Evolutionary conservation across 2,797 vertebrate genomes (phyloP).

Genomic region (Emydoidea blandingii): DNA sequence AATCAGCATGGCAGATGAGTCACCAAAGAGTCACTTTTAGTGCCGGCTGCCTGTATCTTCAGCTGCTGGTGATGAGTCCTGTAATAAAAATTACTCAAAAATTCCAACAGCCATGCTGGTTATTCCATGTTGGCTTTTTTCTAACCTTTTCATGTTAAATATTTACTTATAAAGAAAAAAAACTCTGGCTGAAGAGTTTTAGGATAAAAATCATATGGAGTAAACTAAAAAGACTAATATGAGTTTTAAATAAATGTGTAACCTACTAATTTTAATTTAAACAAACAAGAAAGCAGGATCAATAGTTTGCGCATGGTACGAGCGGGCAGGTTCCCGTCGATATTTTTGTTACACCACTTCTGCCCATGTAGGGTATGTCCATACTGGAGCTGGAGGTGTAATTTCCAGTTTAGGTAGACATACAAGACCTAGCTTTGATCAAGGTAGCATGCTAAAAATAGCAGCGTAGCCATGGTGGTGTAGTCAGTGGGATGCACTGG

Average conservation of each 20-base stretch:
- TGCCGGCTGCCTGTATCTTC: neutral
- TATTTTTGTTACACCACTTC: neutral
- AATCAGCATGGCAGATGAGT: neutral
- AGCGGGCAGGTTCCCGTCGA: neutral
- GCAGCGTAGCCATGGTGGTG: too few species aligned
- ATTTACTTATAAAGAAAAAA: neutral
- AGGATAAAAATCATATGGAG: neutral
- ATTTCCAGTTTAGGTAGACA: too few species aligned
- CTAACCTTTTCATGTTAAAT: neutral
- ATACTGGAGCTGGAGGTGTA: too few species aligned
- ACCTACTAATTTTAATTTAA: neutral
- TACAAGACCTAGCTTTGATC: too few species aligned
- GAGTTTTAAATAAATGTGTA: accelerated
- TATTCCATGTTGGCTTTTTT: neutral
- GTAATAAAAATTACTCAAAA: neutral
- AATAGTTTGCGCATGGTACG: neutral
- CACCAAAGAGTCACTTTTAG: neutral
- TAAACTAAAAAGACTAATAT: neutral
- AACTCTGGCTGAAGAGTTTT: neutral
- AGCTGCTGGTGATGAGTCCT: neutral
- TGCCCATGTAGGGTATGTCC: too few species aligned
- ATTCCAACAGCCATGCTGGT: neutral
- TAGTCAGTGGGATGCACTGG: too few species aligned
- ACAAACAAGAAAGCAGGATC: neutral
- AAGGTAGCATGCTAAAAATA: too few species aligned